phyloP scores from a whole-genome alignment of 1,140 invertebrate species.

The Drosophila bipectinata region DNA sequence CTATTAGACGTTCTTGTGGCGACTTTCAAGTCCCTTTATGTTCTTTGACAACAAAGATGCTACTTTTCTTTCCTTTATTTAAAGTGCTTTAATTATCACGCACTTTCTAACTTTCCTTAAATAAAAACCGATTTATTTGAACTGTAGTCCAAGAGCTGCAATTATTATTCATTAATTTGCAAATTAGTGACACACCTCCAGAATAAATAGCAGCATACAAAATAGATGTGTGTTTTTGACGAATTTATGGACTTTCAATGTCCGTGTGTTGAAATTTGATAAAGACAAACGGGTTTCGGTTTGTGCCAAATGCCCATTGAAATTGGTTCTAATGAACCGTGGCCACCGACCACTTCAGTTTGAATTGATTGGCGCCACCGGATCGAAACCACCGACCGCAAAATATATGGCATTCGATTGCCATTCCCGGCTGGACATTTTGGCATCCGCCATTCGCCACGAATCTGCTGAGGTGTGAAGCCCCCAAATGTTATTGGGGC shows the following conservation, averaged over 20 bases:
- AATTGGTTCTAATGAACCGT: constrained; percentile 71
- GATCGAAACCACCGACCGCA: constrained; percentile 24
- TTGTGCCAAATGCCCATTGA: constrained; percentile 34
- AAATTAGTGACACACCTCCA: not conserved
- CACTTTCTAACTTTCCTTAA: constrained; percentile 5
- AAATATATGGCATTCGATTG: constrained; percentile 37
- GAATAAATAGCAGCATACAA: not conserved
- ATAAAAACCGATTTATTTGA: not conserved
- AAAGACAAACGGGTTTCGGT: constrained; percentile 10
- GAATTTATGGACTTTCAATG: not conserved
- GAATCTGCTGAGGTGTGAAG: constrained; percentile 71
- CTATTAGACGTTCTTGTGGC: not conserved
- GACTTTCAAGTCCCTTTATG: constrained; percentile 30
- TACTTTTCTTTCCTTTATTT: not conserved
- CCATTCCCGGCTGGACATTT: constrained; percentile 20
- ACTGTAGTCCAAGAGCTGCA: not conserved
- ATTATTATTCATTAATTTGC: not conserved
- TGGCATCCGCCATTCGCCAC: constrained; percentile 18
- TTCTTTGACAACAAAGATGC: not conserved
- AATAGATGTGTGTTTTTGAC: not conserved
- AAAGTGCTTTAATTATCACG: constrained; percentile 13
- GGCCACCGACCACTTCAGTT: constrained; percentile 34
- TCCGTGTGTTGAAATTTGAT: not conserved
- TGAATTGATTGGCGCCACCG: constrained; percentile 62
- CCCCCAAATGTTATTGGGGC: constrained; percentile 69